Evolutionary conservation across 2,113 vertebrate species (phyloP).

Genomic region (Paracanthobrama guichenoti): DNA sequence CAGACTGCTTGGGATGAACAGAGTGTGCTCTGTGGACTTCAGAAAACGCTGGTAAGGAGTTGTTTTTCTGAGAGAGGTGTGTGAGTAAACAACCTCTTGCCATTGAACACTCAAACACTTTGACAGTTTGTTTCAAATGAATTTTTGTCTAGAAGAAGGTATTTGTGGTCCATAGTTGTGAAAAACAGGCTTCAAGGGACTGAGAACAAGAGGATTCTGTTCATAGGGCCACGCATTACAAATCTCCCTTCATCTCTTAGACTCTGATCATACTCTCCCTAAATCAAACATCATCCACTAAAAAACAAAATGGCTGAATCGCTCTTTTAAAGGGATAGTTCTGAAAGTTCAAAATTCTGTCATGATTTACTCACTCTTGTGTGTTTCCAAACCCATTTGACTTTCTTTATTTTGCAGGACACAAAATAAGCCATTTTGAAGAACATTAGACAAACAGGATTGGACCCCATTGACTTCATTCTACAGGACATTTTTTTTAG

Average conservation of each 20-base stretch:
- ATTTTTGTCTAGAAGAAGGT: slow-evolving; percentile 19
- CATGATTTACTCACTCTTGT: no score
- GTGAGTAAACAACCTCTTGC: slow-evolving; percentile 24
- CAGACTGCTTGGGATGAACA: slow-evolving; percentile 17
- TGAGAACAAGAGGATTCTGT: slow-evolving; percentile 1
- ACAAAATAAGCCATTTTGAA: no score
- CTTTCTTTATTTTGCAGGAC: no score
- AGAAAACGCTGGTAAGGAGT: background rate
- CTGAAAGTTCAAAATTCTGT: background rate
- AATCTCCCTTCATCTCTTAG: background rate
- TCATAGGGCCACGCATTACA: background rate
- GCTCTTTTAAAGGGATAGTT: background rate
- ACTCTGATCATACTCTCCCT: background rate
- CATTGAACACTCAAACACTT: background rate
- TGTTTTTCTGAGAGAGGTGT: slow-evolving; percentile 25
- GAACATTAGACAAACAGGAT: background rate
- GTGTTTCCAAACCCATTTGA: no score
- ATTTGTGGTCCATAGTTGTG: slow-evolving; percentile 16
- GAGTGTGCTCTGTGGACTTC: background rate
- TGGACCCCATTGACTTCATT: background rate
- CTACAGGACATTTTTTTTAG: background rate
- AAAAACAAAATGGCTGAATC: background rate
- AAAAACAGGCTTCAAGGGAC: slow-evolving; percentile 1
- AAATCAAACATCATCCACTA: background rate
- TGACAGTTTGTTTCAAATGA: slow-evolving; percentile 15